These are phyloP conservation scores for Parapristionchus giblindavisi DNA, from an alignment of 2,888 invertebrate genomes.

Conservation along the genomic window DNA sequence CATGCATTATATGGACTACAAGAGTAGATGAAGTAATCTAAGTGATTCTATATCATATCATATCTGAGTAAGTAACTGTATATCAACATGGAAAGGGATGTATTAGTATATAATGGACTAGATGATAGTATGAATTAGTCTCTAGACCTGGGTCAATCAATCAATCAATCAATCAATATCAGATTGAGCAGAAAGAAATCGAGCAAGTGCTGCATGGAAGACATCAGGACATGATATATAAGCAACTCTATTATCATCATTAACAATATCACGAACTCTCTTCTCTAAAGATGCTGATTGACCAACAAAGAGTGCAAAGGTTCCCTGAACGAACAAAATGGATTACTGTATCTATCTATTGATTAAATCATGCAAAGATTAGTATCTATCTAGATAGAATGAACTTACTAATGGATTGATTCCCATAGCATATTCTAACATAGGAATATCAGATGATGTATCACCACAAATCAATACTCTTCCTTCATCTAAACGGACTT, in stretches of 20 bases:
- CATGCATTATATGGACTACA: no score
- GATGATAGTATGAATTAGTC: no score
- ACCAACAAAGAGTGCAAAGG: conserved; percentile 63
- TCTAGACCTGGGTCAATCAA: no score
- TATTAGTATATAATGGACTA: no score
- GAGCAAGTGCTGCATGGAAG: conserved; percentile 66
- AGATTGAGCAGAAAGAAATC: conserved; percentile 41
- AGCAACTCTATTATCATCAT: conserved; percentile 52
- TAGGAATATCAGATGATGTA: conserved; percentile 67
- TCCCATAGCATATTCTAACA: conserved; percentile 60
- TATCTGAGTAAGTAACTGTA: no score
- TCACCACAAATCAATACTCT: conserved; percentile 60
- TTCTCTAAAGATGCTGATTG: conserved; percentile 49
- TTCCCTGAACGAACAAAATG: conserved; percentile 47
- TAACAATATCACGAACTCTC: conserved; percentile 52
- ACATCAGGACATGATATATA: conserved; percentile 69
- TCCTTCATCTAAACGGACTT: conserved; percentile 39
- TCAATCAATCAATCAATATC: conserved; percentile 17
- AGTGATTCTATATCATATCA: no score
- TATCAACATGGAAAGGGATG: no score
- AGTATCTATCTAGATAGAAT: neutral
- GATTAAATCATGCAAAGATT: neutral
- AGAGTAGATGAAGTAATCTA: no score
- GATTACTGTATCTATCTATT: neutral
- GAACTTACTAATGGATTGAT: conserved; percentile 59